These are phyloP conservation scores for Chaetura pelagica DNA, from an alignment of 2,113 vertebrate species.

Conservation along the genomic window DNA sequence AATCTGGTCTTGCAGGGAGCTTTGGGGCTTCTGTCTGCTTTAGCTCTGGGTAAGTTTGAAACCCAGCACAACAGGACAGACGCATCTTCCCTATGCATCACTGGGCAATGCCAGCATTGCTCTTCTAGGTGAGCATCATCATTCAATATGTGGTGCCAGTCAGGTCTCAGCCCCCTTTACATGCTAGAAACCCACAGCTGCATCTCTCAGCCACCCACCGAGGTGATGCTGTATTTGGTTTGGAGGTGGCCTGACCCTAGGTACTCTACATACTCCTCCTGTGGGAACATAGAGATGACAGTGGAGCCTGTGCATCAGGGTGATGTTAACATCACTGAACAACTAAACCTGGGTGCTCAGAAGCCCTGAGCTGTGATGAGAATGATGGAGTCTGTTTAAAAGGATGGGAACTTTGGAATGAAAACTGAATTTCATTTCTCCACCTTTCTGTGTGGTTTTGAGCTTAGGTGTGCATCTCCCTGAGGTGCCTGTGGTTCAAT, in stretches of 20 bases:
- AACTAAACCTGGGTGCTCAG: neutral
- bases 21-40: neutral
- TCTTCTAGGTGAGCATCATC: fast-evolving
- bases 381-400: neutral
- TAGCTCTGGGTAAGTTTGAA: neutral
- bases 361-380: neutral
- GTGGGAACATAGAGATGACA: neutral
- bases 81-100: neutral
- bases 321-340: neutral
- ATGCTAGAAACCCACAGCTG: neutral
- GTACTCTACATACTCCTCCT: neutral
- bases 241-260: neutral
- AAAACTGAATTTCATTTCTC: neutral
- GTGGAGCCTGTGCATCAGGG: neutral
- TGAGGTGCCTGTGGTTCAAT: neutral
- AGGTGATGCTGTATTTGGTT: neutral
- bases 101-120: neutral
- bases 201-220: neutral
- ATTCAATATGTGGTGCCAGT: fast-evolving
- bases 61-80: neutral
- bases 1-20: neutral
- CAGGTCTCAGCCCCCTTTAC: neutral
- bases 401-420: neutral
- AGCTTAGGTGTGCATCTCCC: neutral
- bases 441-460: neutral